phyloP scores from a whole-genome alignment of 2,888 invertebrate genomes.

The Bhutanitis thaidina region DNA sequence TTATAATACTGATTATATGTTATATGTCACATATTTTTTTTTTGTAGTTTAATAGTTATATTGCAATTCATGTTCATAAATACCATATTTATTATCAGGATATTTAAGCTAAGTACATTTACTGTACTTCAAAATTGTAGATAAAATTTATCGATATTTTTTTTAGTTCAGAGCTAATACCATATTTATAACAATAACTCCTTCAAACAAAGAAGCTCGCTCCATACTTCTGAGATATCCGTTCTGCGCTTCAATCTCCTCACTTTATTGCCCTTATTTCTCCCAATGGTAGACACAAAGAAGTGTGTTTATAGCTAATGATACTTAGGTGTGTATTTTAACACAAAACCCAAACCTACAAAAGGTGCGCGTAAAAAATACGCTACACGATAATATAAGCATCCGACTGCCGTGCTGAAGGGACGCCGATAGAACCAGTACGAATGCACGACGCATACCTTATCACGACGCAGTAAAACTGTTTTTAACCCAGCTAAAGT shows the following conservation, averaged over 20 bases:
- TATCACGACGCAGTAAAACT: background rate
- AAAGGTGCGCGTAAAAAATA: constrained; percentile 68
- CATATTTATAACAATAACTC: too few relatives aligned
- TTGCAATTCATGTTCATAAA: too few relatives aligned
- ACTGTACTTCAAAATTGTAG: too few relatives aligned
- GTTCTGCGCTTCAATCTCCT: constrained; percentile 53
- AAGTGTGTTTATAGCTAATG: constrained; percentile 77
- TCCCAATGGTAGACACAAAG: constrained; percentile 70
- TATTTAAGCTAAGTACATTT: too few relatives aligned
- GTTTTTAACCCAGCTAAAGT: background rate
- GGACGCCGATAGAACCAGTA: background rate
- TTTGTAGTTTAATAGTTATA: too few relatives aligned
- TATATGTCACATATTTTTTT: too few relatives aligned
- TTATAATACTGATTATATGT: too few relatives aligned
- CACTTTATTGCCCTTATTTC: constrained; percentile 73
- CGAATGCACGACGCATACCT: background rate
- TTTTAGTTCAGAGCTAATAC: too few relatives aligned
- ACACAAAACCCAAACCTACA: constrained; percentile 66
- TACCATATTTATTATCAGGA: too few relatives aligned
- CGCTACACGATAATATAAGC: constrained; percentile 65
- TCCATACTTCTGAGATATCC: constrained; percentile 49
- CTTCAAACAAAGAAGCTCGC: constrained; percentile 29
- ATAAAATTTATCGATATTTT: too few relatives aligned
- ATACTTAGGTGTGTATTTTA: constrained; percentile 79
- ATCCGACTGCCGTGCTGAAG: constrained; percentile 41